These are phyloP conservation scores for Papilio polyxenes DNA, from an alignment of 1,140 invertebrate genomes.

Conservation along the genomic window DNA sequence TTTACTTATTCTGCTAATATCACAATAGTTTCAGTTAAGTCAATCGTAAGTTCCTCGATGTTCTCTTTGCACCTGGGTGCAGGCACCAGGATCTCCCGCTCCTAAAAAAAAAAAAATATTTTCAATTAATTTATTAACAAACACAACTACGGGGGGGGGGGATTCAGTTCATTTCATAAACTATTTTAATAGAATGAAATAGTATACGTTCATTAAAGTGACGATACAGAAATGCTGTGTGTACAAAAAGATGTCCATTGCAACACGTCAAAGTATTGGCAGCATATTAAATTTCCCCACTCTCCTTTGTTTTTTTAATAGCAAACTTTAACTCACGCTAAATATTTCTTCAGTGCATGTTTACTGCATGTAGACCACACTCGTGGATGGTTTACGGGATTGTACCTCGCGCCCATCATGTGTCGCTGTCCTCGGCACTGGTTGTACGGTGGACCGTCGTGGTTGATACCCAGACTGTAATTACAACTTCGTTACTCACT, in stretches of 20 bases:
- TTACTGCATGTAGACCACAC: slow-evolving; percentile 65
- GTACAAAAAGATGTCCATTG: neutral
- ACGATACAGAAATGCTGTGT: no score
- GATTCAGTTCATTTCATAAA: no score
- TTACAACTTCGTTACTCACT: neutral
- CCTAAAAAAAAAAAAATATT: slow-evolving; percentile 48
- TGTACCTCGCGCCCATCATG: slow-evolving; percentile 61
- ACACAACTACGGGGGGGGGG: neutral
- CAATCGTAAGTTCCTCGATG: slow-evolving; percentile 1
- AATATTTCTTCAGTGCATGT: slow-evolving; percentile 52
- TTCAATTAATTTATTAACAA: neutral
- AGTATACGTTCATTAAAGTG: no score
- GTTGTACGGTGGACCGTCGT: slow-evolving; percentile 59
- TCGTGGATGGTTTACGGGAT: slow-evolving; percentile 51
- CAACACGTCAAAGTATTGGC: neutral
- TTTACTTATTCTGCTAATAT: neutral
- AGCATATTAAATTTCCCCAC: neutral
- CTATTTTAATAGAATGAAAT: no score
- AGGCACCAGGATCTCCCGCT: slow-evolving; percentile 59
- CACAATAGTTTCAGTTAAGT: slow-evolving; percentile 14
- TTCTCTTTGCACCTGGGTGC: slow-evolving; percentile 16
- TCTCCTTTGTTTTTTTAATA: neutral
- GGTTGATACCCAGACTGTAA: slow-evolving; percentile 64
- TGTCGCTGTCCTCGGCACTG: slow-evolving; percentile 50
- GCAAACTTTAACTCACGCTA: slow-evolving; percentile 54